These are phyloP conservation scores for Tachycineta bicolor DNA, from an alignment of 2,113 vertebrate species.

Conservation along the genomic window DNA sequence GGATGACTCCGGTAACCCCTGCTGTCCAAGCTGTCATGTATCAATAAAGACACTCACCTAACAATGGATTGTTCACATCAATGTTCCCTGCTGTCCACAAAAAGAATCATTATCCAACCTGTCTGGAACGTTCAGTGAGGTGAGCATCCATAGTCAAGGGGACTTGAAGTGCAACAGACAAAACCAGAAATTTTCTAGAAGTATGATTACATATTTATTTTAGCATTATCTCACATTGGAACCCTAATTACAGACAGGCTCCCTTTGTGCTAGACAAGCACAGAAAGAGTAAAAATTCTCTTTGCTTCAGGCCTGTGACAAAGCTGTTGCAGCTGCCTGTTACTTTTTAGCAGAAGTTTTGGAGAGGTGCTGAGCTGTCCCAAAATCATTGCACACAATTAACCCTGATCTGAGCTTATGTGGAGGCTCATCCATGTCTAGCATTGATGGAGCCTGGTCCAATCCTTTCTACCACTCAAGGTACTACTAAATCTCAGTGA, in stretches of 20 bases:
- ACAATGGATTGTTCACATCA: background rate
- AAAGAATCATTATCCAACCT: background rate
- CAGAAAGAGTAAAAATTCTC: background rate
- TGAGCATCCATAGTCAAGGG: background rate
- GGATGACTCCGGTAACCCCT: slow-evolving; percentile 4
- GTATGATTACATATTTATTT: background rate
- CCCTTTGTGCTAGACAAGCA: background rate
- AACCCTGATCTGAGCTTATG: background rate
- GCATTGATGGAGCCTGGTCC: background rate
- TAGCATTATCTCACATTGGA: background rate
- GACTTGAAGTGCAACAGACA: background rate
- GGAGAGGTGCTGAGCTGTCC: background rate
- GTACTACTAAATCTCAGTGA: background rate
- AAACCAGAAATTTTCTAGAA: background rate
- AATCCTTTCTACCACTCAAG: background rate
- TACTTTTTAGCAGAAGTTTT: background rate
- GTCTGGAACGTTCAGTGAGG: background rate
- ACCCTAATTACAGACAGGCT: background rate
- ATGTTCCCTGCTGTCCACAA: background rate
- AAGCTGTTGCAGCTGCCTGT: background rate
- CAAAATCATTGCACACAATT: background rate
- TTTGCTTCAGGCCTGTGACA: background rate
- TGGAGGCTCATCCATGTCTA: background rate
- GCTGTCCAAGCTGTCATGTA: slow-evolving; percentile 24
- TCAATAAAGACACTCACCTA: slow-evolving; percentile 15